Conservation (phyloP, 2,888 invertebrate genomes). For the Neoitamus cyanurus region DNA sequence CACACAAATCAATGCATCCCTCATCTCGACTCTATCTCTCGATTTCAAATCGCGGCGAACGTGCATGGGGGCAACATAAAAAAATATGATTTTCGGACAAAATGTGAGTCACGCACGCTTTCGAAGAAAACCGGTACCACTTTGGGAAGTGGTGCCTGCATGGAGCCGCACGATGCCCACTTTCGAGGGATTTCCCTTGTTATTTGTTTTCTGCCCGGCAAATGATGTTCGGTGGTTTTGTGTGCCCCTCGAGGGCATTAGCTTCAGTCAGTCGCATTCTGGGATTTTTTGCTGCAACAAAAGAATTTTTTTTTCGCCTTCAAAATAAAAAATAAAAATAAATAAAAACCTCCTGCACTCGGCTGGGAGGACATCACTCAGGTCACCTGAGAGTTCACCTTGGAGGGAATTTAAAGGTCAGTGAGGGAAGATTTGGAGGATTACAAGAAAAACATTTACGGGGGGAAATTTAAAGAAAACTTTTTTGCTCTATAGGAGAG, state of each 20-base stretch:
- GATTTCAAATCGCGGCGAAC: background rate
- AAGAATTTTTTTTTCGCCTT: background rate
- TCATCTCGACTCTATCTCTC: background rate
- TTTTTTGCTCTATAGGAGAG: no score
- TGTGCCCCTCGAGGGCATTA: background rate
- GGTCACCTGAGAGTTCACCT: background rate
- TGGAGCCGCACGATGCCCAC: background rate
- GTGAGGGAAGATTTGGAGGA: background rate
- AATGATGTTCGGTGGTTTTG: background rate
- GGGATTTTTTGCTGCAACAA: background rate
- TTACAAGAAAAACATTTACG: background rate
- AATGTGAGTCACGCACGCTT: background rate
- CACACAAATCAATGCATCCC: background rate
- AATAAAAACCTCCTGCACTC: background rate
- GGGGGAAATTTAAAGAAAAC: background rate
- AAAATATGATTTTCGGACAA: background rate
- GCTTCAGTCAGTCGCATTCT: background rate
- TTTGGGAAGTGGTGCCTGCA: background rate
- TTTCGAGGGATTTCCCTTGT: slow-evolving; percentile 1
- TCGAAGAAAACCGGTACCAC: background rate
- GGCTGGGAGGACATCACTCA: background rate
- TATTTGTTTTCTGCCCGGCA: background rate
- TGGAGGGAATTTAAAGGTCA: background rate
- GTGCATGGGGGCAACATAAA: background rate
- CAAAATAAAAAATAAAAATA: background rate